Evolutionary conservation across 1,140 invertebrate species (phyloP).

Genomic region (Trichoplusia ni): DNA sequence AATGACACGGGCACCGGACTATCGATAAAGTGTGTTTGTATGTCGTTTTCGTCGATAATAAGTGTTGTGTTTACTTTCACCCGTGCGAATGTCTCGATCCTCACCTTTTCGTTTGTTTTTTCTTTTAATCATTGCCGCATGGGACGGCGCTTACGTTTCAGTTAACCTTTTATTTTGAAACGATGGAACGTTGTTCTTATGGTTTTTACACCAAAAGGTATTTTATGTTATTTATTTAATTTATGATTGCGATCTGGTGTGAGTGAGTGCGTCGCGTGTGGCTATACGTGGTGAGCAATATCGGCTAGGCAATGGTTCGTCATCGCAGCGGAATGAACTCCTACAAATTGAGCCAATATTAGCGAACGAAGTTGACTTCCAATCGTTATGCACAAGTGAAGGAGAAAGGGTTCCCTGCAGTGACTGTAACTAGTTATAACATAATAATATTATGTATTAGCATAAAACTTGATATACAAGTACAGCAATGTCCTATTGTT

Average conservation of each 20-base stretch:
- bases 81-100: conserved; percentile 80
- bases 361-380: conserved; percentile 35
- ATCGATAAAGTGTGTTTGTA: conserved; percentile 81
- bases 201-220: conserved; percentile 82
- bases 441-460: conserved; percentile 1
- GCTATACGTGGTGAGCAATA: conserved; percentile 49
- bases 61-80: conserved; percentile 81
- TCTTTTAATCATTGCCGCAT: conserved; percentile 78
- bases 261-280: conserved; percentile 76
- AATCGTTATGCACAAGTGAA: conserved; percentile 32
- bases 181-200: conserved; percentile 81
- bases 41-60: conserved; percentile 81
- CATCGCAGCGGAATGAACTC: conserved; percentile 41
- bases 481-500: not conserved
- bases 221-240: conserved; percentile 81
- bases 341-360: conserved; percentile 34
- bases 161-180: conserved; percentile 80
- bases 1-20: conserved; percentile 75
- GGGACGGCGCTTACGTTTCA: conserved; percentile 78
- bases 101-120: conserved; percentile 79
- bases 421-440: not conserved
- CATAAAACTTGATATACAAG: not conserved
- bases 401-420: conserved; percentile 36
- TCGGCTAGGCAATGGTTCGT: conserved; percentile 34
- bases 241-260: conserved; percentile 70